Percentiles rank a stretch among this genome's conserved stretches.
These are phyloP conservation scores for Drosophila virilis DNA, from an alignment of 1,140 invertebrate genomes.

Conservation along the genomic window DNA sequence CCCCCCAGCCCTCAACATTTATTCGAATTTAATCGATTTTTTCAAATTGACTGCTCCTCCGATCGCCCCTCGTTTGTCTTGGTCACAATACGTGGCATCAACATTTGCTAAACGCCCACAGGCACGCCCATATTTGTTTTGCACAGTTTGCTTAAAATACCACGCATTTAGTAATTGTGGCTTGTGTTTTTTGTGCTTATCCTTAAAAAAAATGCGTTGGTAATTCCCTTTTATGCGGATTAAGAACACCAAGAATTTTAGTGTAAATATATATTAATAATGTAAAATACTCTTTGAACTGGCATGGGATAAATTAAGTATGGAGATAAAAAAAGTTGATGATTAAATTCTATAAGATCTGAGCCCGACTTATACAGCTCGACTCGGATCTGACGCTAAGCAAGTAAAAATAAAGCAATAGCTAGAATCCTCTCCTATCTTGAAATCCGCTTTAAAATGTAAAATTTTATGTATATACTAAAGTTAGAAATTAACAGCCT, in stretches of 20 bases:
- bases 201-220: not conserved
- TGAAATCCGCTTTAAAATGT: not conserved
- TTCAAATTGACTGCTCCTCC: constrained; percentile 69
- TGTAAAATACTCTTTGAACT: too few relatives aligned
- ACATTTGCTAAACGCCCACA: constrained; percentile 71
- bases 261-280: too few relatives aligned
- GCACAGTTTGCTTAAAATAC: constrained; percentile 34
- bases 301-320: too few relatives aligned
- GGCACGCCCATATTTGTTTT: constrained; percentile 70
- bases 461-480: too few relatives aligned
- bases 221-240: not conserved
- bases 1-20: constrained; percentile 71
- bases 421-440: too few relatives aligned
- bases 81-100: constrained; percentile 55
- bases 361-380: too few relatives aligned
- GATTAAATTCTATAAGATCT: too few relatives aligned
- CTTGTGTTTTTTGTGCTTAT: constrained; percentile 20
- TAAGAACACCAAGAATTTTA: not conserved
- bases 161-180: constrained; percentile 33
- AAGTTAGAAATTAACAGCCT: too few relatives aligned
- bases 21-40: constrained; percentile 83
- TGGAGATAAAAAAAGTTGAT: too few relatives aligned
- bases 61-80: constrained; percentile 22
- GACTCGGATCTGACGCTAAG: too few relatives aligned
- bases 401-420: too few relatives aligned